These are phyloP conservation scores for Leucoptera coffeella DNA, from an alignment of 2,888 invertebrate genomes.

Conservation along the genomic window DNA sequence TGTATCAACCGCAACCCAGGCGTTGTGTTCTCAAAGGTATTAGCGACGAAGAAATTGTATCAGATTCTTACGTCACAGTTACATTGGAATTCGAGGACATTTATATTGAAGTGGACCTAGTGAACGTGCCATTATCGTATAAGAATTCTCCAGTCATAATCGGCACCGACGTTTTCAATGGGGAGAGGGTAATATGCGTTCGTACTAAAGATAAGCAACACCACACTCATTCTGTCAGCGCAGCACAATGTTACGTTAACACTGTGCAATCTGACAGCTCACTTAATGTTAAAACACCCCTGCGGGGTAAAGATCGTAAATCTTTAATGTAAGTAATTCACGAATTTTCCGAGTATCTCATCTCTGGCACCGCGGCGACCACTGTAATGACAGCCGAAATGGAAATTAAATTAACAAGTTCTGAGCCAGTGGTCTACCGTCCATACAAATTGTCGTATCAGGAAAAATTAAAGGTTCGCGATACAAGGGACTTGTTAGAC, in stretches of 20 bases:
- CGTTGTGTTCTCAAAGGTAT: conserved; percentile 5
- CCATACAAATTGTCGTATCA: conserved; percentile 4
- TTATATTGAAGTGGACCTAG: conserved; percentile 8
- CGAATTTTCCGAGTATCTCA: background rate
- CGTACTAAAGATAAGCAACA: conserved; percentile 7
- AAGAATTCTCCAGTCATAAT: conserved; percentile 9
- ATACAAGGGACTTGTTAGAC: conserved; percentile 3
- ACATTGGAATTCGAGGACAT: conserved; percentile 6
- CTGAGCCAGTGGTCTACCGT: conserved; percentile 3
- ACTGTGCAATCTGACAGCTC: background rate
- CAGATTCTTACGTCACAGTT: conserved; percentile 5
- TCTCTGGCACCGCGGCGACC: conserved; percentile 1
- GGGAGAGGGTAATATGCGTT: conserved; percentile 9
- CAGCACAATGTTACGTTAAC: background rate
- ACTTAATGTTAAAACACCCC: conserved; percentile 5
- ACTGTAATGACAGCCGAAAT: conserved; percentile 5
- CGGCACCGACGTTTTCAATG: conserved; percentile 10
- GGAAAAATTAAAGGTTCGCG: conserved; percentile 1
- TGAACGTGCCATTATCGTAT: conserved; percentile 7
- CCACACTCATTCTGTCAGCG: conserved; percentile 1
- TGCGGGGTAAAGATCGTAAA: conserved; percentile 2
- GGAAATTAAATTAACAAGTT: conserved; percentile 3
- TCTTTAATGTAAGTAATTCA: background rate
- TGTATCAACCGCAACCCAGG: conserved; percentile 2
- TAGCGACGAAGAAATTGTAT: conserved; percentile 4